Base-by-base conservation (phyloP, 2,888 invertebrate species). In the Drosophila kanekoi region DNA sequence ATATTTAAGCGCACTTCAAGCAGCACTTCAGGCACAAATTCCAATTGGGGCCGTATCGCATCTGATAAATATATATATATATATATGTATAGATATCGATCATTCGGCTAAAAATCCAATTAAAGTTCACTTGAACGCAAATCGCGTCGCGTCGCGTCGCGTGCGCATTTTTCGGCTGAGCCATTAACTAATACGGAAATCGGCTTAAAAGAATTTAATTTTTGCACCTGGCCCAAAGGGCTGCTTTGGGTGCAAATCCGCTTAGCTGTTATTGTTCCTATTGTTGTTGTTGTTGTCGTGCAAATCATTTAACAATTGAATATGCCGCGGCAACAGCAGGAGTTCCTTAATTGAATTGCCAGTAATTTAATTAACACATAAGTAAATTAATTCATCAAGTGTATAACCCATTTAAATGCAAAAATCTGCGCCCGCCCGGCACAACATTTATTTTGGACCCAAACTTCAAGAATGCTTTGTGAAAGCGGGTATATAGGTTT, bases 151-250 rank as follows among this genome's bases (percentile, higher is more conserved):
- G 40, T 13, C 16, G 40, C 23, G 58, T 44, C 40, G 59, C 61
- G 59, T 23, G 41, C 40, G 38, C 13, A 28, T 14, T 23, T 37
- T 44, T 38, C 41, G 54, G 63, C 86, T 70, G 18, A 86, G 70
- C 89, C 87, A 83, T 88, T 88, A 86, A 83, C 87, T 86, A 87
- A 83, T 77, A 49, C 84, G 43, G 18, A 83, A 88, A 83, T 81
- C 89, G 72, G 87, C 81, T 88, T 88, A 88, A 77, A 77, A 69
- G 73, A 75, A 65, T 74, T 80, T 64, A 88, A 87, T 78, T 52
- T 75, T 80, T 81, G 67, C 87, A 81, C 89, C 89, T 75, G 44
- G 20, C 47, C 5, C 9, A 32, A 9, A 81, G 80, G 80, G 63
- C 66, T 65, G 63, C 60, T 58, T 41, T 10, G 52, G 60, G 60